A percentile compares a stretch with the other conserved stretches of the same genome.
Conservation (phyloP, 2,113 vertebrate genomes). For the Labrus mixtus region DNA sequence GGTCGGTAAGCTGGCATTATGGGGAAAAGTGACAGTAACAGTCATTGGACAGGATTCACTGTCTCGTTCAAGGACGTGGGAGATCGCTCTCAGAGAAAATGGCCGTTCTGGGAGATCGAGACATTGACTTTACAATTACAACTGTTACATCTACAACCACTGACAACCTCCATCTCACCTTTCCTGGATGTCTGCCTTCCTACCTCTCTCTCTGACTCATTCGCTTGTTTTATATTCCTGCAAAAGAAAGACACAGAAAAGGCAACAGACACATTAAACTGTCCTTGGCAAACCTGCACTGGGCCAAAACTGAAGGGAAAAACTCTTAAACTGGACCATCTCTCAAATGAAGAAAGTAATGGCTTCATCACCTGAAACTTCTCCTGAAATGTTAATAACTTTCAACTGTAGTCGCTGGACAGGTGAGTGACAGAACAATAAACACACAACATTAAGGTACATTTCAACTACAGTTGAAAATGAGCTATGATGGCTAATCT, state of each 20-base stretch:
- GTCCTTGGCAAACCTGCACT: background rate
- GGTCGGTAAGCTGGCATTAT: conserved; percentile 3
- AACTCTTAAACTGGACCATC: background rate
- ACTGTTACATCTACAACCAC: conserved; percentile 12
- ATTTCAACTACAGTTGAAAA: too few species aligned
- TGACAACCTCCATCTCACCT: conserved; percentile 31
- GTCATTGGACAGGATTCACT: conserved; percentile 3
- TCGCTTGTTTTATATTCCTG: background rate
- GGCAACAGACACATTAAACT: background rate
- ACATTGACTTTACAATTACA: conserved; percentile 36
- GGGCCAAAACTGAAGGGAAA: background rate
- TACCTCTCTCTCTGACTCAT: background rate
- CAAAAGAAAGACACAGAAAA: background rate
- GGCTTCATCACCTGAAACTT: background rate
- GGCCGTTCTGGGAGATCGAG: conserved; percentile 22
- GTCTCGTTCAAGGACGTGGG: conserved; percentile 25
- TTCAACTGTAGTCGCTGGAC: too few species aligned
- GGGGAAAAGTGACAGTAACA: conserved; percentile 15
- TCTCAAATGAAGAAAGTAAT: background rate
- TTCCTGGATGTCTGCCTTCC: background rate
- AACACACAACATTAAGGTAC: too few species aligned
- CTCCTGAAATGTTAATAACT: background rate
- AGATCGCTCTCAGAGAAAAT: conserved; percentile 6
- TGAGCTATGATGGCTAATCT: too few species aligned
- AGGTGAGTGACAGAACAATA: too few species aligned